Percentiles rank a stretch among this genome's conserved stretches.
Evolutionary conservation across 1,140 invertebrate species (phyloP).

Genomic region (Meloidogyne hapla): DNA sequence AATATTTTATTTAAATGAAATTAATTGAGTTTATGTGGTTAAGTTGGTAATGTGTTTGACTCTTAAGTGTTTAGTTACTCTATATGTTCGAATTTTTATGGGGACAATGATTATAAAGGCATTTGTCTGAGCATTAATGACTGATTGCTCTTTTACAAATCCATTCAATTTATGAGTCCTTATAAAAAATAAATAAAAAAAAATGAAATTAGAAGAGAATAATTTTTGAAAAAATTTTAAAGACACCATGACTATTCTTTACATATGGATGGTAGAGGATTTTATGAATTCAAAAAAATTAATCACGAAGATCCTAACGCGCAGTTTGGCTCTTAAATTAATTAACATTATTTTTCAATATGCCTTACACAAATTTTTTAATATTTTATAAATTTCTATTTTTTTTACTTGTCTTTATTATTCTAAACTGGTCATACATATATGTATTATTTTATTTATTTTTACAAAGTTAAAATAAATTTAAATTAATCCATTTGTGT

Average conservation of each 20-base stretch:
- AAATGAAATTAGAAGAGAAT: too few species aligned
- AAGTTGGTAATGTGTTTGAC: background rate
- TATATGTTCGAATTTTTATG: slow-evolving; percentile 71
- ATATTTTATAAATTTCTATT: background rate
- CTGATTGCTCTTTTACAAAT: background rate
- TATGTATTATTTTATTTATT: background rate
- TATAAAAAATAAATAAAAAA: background rate
- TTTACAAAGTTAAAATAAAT: slow-evolving; percentile 6
- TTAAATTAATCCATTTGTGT: slow-evolving; percentile 32
- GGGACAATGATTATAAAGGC: slow-evolving; percentile 81
- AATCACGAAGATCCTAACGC: slow-evolving; percentile 74
- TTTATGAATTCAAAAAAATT: slow-evolving; percentile 81
- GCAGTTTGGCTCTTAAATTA: slow-evolving; percentile 81
- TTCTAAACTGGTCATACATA: background rate
- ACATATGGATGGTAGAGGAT: slow-evolving; percentile 88
- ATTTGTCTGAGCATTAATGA: background rate
- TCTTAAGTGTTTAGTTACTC: background rate
- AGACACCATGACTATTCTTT: slow-evolving; percentile 86
- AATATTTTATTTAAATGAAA: too few species aligned
- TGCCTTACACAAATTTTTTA: background rate
- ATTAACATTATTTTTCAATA: background rate
- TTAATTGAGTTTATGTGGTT: background rate
- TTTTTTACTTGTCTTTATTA: background rate
- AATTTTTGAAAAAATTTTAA: background rate
- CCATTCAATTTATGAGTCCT: background rate